Evolutionary conservation across 2,888 invertebrate genomes (phyloP), one percentile per base, ranked within the genome.

Genomic region (Melanostoma scalare): DNA sequence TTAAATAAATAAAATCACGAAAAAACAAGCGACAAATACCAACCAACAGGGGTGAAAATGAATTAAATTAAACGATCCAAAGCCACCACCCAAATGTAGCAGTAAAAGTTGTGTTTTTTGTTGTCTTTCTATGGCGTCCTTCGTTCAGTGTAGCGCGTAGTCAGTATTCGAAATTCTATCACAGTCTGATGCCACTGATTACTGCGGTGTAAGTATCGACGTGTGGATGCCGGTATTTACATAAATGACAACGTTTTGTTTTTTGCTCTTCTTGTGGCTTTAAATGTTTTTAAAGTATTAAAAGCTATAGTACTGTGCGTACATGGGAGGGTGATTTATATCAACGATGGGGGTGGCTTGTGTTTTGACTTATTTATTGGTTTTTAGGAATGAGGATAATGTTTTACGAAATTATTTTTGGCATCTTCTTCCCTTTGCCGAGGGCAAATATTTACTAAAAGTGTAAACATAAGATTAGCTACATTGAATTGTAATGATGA

Each of bases 31-130:
- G 79, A 74, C 79, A 84, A 77, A 82, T 68, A 71, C 20, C 20
- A 20, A 20, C 56, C 69, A 75, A 56, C 60, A 79, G 71, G 84
- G 84, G 79, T 84, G 84, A 84, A 84, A 84, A 79, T 79, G 79
- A 84, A 84, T 84, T 84, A 84, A 84, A 84, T 79, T 84, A 84
- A 84, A 79, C 84, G 84, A 84, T 79, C 79, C 71, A 67, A 53
- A 78, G 82, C 69, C 78, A 55, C 78, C 78, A 67, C 63, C 56
- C 81, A 48, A 68, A 56, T 58, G 58, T 53, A 38, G 58, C 63
- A 67, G 55, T 72, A 78, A 60, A 3, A 65, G 38, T 60, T 67
- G 68, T 52, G 68, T 42, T 38, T 68, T 6, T 20, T 20, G 20
- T 20, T 20, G 20, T 20, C 20, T 20, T 20, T 20, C 20, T 20